Conservation (phyloP, 2,888 invertebrate genomes). For the Campaea margaritaria region DNA sequence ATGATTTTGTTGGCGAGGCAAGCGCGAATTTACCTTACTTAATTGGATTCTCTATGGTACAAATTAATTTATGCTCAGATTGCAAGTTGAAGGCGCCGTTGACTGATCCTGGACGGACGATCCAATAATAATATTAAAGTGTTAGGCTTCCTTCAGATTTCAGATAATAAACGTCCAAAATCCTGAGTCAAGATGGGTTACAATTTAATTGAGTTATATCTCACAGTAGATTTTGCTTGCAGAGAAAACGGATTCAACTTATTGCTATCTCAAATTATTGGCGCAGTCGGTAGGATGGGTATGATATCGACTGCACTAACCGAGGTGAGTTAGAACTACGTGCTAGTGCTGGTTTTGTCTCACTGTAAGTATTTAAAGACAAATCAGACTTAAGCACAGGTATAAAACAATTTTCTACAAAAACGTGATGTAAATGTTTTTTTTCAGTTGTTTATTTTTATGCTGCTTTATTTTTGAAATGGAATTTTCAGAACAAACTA, state of each 20-base stretch:
- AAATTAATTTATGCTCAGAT: constrained; percentile 34
- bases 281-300: not conserved
- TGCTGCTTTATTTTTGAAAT: too few relatives aligned
- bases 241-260: constrained; percentile 1
- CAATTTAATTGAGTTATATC: constrained; percentile 10
- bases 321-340: too few relatives aligned
- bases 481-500: too few relatives aligned
- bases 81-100: constrained; percentile 21
- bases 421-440: too few relatives aligned
- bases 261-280: not conserved
- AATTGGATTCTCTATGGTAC: constrained; percentile 31
- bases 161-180: constrained; percentile 15
- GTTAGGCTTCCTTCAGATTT: constrained; percentile 23
- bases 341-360: too few relatives aligned
- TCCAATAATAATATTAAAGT: constrained; percentile 25
- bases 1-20: constrained; percentile 20
- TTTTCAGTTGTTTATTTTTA: too few relatives aligned
- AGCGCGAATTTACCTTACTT: constrained; percentile 32
- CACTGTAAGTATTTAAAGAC: too few relatives aligned
- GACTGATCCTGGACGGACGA: constrained; percentile 24
- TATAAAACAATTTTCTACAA: too few relatives aligned
- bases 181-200: constrained; percentile 13
- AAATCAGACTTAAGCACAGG: too few relatives aligned
- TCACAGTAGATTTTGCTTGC: not conserved
- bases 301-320: too few relatives aligned